Evolutionary conservation across 64 coral and sea anemone genomes (phyloP).

Genomic region (Porites lutea): DNA sequence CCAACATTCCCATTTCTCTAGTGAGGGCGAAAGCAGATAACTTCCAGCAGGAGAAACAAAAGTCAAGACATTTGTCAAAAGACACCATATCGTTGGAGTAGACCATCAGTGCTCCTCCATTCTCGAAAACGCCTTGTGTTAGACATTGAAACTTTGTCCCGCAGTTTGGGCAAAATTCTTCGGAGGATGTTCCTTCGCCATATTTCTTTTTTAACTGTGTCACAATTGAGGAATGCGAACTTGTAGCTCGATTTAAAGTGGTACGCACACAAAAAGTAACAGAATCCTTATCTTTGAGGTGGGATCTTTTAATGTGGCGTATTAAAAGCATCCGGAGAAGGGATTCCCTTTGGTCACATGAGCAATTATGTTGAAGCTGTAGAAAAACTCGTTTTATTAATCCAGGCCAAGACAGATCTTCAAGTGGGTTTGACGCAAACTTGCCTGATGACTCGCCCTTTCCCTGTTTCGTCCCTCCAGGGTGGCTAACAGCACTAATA

Average conservation of each 20-base stretch:
- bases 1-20: too few relatives aligned
- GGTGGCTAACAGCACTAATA: slow-evolving; percentile 38
- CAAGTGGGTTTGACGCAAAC: slow-evolving; percentile 50
- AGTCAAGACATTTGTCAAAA: too few relatives aligned
- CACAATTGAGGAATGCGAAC: too few relatives aligned
- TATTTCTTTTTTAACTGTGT: too few relatives aligned
- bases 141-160: too few relatives aligned
- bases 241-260: not conserved
- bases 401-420: slow-evolving; percentile 48
- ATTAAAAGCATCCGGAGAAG: slow-evolving; percentile 49
- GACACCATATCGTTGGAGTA: too few relatives aligned
- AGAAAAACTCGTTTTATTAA: slow-evolving; percentile 33
- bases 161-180: too few relatives aligned
- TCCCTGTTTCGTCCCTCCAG: slow-evolving; percentile 48
- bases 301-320: slow-evolving; percentile 50
- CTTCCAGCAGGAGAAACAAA: too few relatives aligned
- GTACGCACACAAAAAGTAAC: slow-evolving; percentile 5
- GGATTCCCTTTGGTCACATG: slow-evolving; percentile 43
- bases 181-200: too few relatives aligned
- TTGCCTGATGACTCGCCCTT: slow-evolving; percentile 50
- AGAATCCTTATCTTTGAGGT: slow-evolving; percentile 19
- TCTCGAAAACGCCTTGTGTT: too few relatives aligned
- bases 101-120: too few relatives aligned
- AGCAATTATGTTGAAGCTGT: slow-evolving; percentile 4
- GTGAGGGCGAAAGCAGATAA: too few relatives aligned